These are phyloP conservation scores for Drosophila santomea DNA, from an alignment of 1,140 invertebrate species.

Conservation along the genomic window DNA sequence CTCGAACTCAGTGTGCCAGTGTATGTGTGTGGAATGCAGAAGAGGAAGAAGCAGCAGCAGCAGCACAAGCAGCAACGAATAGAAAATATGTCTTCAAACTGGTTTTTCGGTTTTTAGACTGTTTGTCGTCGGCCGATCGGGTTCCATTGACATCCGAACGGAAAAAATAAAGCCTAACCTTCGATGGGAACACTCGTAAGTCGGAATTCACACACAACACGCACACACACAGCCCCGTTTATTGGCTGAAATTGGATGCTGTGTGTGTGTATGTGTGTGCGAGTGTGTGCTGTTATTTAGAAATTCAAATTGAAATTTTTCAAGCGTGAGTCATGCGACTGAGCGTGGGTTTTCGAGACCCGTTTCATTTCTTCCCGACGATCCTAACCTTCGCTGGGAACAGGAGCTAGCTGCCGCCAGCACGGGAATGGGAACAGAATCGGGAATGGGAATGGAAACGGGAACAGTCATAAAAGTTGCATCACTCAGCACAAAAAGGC, in stretches of 20 bases:
- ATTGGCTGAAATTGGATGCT: slow-evolving; percentile 82
- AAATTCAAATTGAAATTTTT: slow-evolving; percentile 81
- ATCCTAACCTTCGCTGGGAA: slow-evolving; percentile 46
- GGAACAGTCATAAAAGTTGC: slow-evolving; percentile 66
- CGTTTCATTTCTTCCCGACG: slow-evolving; percentile 23
- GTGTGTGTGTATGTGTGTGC: slow-evolving; percentile 50
- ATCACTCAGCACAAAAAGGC: slow-evolving; percentile 72
- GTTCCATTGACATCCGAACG: slow-evolving; percentile 70
- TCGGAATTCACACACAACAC: slow-evolving; percentile 56
- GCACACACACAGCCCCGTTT: slow-evolving; percentile 50
- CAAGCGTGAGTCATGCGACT: slow-evolving; percentile 68
- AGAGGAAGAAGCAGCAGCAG: slow-evolving; percentile 41
- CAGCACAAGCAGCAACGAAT: slow-evolving; percentile 35
- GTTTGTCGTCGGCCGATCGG: slow-evolving; percentile 56
- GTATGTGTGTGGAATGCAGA: slow-evolving; percentile 71
- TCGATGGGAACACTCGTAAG: slow-evolving; percentile 24
- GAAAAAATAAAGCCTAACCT: slow-evolving; percentile 18
- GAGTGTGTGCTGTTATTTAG: slow-evolving; percentile 67
- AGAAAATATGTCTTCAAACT: slow-evolving; percentile 65
- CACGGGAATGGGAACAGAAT: slow-evolving; percentile 22
- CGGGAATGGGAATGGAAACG: slow-evolving; percentile 31
- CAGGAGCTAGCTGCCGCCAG: slow-evolving; percentile 2
- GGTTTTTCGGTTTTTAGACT: slow-evolving; percentile 65
- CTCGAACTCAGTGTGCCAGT: slow-evolving; percentile 54
- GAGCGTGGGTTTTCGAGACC: slow-evolving; percentile 62